These are phyloP conservation scores for Decapterus maruadsi DNA, from an alignment of 2,797 vertebrate species.

Conservation along the genomic window DNA sequence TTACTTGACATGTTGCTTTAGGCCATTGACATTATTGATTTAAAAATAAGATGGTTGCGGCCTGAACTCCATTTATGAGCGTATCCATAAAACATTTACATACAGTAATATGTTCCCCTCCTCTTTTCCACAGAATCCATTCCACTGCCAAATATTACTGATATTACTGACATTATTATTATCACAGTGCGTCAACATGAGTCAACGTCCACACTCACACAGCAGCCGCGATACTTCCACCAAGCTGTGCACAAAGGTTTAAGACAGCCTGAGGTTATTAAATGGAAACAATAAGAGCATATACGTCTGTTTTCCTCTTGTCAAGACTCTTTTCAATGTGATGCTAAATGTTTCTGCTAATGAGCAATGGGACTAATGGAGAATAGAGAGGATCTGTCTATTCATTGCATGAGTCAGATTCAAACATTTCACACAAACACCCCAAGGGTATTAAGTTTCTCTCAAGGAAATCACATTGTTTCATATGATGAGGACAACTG, in stretches of 20 bases:
- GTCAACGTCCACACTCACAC: slow-evolving; percentile 57
- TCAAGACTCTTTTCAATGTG: slow-evolving; percentile 37
- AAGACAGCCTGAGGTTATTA: slow-evolving; percentile 43
- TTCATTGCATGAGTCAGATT: slow-evolving; percentile 47
- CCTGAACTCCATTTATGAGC: slow-evolving; percentile 67
- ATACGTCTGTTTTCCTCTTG: slow-evolving; percentile 28
- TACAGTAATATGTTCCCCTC: slow-evolving; percentile 66
- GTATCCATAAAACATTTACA: slow-evolving; percentile 78
- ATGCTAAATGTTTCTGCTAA: slow-evolving; percentile 57
- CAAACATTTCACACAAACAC: slow-evolving; percentile 52
- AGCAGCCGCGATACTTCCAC: slow-evolving; percentile 42
- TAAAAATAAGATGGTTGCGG: slow-evolving; percentile 75
- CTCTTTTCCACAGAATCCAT: slow-evolving; percentile 55
- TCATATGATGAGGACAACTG: slow-evolving; percentile 45
- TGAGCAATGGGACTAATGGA: slow-evolving; percentile 57
- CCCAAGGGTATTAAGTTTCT: slow-evolving; percentile 45
- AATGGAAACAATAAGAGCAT: slow-evolving; percentile 49
- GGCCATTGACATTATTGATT: slow-evolving; percentile 84
- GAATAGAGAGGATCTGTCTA: slow-evolving; percentile 41
- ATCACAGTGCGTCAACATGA: slow-evolving; percentile 55
- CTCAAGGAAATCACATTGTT: slow-evolving; percentile 58
- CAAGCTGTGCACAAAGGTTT: slow-evolving; percentile 50
- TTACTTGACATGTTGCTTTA: slow-evolving; percentile 74
- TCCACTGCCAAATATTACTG: slow-evolving; percentile 69
- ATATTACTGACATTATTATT: slow-evolving; percentile 70